These are phyloP conservation scores for Stenichneumon culpator DNA, from an alignment of 2,888 invertebrate genomes.

Conservation along the genomic window DNA sequence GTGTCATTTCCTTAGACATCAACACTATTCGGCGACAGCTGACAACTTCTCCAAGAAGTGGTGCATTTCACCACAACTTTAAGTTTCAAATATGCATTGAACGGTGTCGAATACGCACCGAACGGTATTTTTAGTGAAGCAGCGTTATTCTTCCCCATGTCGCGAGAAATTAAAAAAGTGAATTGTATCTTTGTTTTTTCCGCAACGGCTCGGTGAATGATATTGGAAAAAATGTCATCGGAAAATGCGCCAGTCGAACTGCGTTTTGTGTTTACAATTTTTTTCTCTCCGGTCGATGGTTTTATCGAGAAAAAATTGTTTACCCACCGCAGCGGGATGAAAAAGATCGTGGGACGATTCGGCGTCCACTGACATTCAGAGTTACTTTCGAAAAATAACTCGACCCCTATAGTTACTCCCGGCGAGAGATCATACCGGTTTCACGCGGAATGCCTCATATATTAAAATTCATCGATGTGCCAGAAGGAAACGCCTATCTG, in stretches of 20 bases:
- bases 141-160: no score
- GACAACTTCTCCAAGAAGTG: no score
- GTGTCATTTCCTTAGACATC: no score
- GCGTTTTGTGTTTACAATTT: not conserved
- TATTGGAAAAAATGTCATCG: not conserved
- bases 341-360: not conserved
- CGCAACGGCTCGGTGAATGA: not conserved
- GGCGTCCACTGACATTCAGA: not conserved
- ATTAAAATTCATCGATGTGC: constrained; percentile 1
- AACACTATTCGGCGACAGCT: no score
- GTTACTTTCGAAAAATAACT: not conserved
- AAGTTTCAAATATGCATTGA: no score
- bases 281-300: not conserved
- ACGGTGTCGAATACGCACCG: no score
- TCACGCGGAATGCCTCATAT: not conserved
- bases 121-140: no score
- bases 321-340: not conserved
- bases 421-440: not conserved
- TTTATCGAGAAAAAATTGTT: not conserved
- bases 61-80: no score
- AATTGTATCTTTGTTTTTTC: not conserved
- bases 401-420: not conserved
- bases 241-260: not conserved
- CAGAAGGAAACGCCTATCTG: not conserved
- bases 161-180: not conserved